These are phyloP conservation scores for Tupaia chinensis DNA, from an alignment of 2,113 vertebrate species.

Conservation along the genomic window DNA sequence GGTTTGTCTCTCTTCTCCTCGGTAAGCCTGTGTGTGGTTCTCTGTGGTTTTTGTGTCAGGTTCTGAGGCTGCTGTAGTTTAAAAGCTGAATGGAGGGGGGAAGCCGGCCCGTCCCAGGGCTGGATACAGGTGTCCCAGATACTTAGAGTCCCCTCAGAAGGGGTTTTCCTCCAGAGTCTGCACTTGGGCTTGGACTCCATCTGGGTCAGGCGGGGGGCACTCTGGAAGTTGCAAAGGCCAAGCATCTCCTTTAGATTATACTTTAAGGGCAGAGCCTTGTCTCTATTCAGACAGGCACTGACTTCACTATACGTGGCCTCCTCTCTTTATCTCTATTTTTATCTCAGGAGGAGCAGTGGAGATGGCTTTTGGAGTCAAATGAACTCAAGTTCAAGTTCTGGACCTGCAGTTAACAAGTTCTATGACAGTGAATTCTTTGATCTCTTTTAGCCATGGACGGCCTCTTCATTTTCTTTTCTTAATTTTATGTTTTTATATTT, in stretches of 20 bases:
- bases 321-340: neutral
- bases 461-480: neutral
- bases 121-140: neutral
- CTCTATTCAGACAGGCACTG: neutral
- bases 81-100: neutral
- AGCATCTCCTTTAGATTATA: neutral
- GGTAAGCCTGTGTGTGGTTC: neutral
- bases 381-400: slow-evolving; percentile 43
- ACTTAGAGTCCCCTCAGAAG: neutral
- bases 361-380: neutral
- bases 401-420: slow-evolving; percentile 3
- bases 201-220: neutral
- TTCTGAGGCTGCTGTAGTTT: neutral
- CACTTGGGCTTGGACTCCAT: neutral
- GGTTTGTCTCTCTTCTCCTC: neutral
- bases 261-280: neutral
- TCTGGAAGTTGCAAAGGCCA: neutral
- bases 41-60: neutral
- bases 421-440: neutral
- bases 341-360: neutral
- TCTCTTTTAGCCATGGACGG: neutral
- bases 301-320: neutral
- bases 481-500: too few species aligned
- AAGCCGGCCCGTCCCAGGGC: neutral
- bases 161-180: neutral